These are phyloP conservation scores for Seladonia tumulorum DNA, from an alignment of 2,888 invertebrate species.

Conservation along the genomic window DNA sequence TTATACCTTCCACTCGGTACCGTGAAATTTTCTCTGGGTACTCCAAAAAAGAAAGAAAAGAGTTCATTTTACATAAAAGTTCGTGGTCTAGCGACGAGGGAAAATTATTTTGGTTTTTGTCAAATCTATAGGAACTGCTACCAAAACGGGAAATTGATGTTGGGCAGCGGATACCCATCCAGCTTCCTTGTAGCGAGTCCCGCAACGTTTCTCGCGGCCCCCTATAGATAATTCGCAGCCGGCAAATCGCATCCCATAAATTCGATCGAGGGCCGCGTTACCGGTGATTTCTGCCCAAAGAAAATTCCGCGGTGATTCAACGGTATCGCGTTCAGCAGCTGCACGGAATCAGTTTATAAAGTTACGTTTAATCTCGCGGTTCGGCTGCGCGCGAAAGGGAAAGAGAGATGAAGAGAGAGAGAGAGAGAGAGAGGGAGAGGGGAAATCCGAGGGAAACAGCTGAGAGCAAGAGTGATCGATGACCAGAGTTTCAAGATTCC, in stretches of 20 bases:
- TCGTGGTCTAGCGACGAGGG: no score
- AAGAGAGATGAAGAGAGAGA: not conserved
- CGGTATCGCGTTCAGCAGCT: not conserved
- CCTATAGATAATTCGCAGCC: not conserved
- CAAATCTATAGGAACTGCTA: not conserved
- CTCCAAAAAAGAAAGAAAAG: no score
- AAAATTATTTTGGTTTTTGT: not conserved
- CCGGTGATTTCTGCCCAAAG: slow-evolving; percentile 11
- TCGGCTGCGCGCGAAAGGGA: not conserved
- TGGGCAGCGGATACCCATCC: not conserved
- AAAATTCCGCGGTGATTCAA: slow-evolving; percentile 6
- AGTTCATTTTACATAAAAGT: no score
- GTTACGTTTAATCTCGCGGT: slow-evolving; percentile 33
- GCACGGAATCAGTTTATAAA: slow-evolving; percentile 27
- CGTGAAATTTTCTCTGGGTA: not conserved
- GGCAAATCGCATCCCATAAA: slow-evolving; percentile 6
- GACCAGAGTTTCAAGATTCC: slow-evolving; percentile 32
- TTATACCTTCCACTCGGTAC: not conserved
- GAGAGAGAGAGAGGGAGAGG: not conserved
- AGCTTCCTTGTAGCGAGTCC: not conserved
- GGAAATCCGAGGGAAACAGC: slow-evolving; percentile 14
- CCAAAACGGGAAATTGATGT: not conserved
- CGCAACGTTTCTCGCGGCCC: not conserved
- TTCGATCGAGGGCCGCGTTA: slow-evolving; percentile 6
- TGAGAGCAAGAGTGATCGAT: slow-evolving; percentile 41